Conservation (phyloP, 2,797 vertebrate species). For the Artibeus lituratus region DNA sequence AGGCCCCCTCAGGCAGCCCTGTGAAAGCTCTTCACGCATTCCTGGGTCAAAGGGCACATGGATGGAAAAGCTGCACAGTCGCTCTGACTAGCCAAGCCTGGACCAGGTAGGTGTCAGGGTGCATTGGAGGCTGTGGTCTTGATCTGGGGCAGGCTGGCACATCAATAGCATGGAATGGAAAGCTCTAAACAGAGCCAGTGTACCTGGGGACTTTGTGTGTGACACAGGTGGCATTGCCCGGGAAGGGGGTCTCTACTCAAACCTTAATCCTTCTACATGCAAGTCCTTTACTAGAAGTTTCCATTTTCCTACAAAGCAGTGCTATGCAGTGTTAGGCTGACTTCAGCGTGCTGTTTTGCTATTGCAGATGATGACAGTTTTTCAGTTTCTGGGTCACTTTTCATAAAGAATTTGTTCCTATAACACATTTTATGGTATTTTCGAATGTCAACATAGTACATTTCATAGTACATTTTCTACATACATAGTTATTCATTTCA, state of each 20-base stretch:
- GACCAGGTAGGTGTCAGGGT: not conserved
- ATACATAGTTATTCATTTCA: not conserved
- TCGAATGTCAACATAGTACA: not conserved
- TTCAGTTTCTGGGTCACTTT: not conserved
- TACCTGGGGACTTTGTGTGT: not conserved
- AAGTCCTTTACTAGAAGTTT: not conserved
- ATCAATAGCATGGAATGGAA: not conserved
- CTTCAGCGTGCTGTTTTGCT: not conserved
- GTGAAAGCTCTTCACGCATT: not conserved
- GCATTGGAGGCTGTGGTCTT: not conserved
- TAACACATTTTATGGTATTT: not conserved
- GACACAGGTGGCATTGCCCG: not conserved
- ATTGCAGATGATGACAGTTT: not conserved
- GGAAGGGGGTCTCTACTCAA: not conserved
- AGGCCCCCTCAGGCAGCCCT: not conserved
- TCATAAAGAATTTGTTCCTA: not conserved
- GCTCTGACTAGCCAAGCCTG: not conserved
- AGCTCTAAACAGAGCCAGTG: not conserved
- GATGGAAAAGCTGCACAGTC: not conserved
- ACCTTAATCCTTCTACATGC: not conserved
- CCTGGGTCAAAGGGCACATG: not conserved
- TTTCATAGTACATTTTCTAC: not conserved
- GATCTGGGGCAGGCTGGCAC: not conserved
- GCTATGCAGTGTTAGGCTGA: not conserved
- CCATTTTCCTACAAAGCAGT: not conserved